These are phyloP conservation scores for Spheniscus humboldti DNA, from an alignment of 2,797 vertebrate genomes.

Conservation along the genomic window DNA sequence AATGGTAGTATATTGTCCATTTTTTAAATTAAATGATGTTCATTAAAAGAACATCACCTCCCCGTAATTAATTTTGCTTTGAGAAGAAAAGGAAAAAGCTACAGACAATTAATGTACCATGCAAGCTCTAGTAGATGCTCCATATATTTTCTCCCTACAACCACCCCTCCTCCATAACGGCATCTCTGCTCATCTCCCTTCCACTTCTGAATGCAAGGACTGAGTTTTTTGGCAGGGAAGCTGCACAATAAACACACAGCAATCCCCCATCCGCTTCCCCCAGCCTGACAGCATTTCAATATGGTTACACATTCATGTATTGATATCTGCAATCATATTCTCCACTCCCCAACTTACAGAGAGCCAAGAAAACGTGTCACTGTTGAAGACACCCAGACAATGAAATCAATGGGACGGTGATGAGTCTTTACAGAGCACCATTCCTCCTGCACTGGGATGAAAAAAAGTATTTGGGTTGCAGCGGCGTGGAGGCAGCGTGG, in stretches of 20 bases:
- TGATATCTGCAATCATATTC: background rate
- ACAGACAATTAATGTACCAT: slow-evolving; percentile 46
- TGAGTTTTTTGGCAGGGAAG: background rate
- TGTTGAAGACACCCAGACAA: background rate
- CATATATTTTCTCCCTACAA: slow-evolving; percentile 34
- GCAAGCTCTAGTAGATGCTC: slow-evolving; percentile 49
- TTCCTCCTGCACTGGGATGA: background rate
- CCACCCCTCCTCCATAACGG: slow-evolving; percentile 19
- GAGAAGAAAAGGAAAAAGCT: slow-evolving; percentile 51
- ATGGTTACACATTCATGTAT: fast-evolving
- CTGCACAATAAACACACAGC: background rate
- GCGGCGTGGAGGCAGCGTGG: fast-evolving
- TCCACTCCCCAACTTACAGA: background rate
- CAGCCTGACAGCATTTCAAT: background rate
- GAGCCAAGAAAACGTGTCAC: background rate
- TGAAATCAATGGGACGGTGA: background rate
- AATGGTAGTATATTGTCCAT: slow-evolving; percentile 22
- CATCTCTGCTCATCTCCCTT: background rate
- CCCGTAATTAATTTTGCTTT: slow-evolving; percentile 70
- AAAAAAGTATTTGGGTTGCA: background rate
- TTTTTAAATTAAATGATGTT: slow-evolving; percentile 69
- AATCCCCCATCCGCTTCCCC: fast-evolving
- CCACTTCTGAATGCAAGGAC: background rate
- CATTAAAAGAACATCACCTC: slow-evolving; percentile 69
- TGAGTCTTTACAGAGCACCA: background rate